Percentiles rank a stretch among this genome's conserved stretches.
These are phyloP conservation scores for Macrobrachium nipponense DNA, from an alignment of 1,140 invertebrate species.

Conservation along the genomic window DNA sequence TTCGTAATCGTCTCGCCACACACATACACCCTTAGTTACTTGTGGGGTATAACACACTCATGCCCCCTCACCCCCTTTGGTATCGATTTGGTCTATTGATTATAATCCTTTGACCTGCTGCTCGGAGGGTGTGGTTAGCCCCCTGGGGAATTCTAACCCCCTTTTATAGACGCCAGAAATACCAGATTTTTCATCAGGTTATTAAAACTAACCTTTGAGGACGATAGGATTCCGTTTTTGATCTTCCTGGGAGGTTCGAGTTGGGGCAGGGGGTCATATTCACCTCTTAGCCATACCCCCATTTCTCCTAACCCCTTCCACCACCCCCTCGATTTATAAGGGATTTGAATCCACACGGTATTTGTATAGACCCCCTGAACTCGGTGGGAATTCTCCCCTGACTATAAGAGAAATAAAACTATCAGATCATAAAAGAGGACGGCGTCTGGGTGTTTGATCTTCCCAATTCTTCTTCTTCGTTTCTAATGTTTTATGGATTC, in stretches of 20 bases:
- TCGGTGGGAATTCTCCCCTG: background rate
- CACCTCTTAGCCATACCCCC: too few relatives aligned
- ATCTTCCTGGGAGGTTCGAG: too few relatives aligned
- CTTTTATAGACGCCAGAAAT: constrained; percentile 2
- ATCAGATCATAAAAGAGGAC: constrained; percentile 39
- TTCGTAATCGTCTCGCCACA: too few relatives aligned
- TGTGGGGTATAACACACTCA: background rate
- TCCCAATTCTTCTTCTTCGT: constrained; percentile 12
- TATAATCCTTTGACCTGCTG: constrained; percentile 47
- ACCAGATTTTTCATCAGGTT: constrained; percentile 32
- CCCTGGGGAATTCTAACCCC: background rate
- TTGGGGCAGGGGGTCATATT: too few relatives aligned
- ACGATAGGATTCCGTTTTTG: background rate
- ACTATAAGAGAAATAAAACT: background rate
- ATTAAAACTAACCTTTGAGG: constrained; percentile 34
- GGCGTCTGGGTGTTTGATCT: constrained; percentile 41
- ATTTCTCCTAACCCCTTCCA: too few relatives aligned
- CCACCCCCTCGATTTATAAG: background rate
- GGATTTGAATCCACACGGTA: background rate
- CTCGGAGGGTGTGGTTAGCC: constrained; percentile 48
- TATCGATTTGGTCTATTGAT: constrained; percentile 58
- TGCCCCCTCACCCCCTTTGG: background rate
- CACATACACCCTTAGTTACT: background rate
- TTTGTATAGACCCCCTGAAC: background rate
- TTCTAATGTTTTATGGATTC: constrained; percentile 50